Base-by-base conservation (phyloP, 2,113 vertebrate species). In the Pyxicephalus adspersus region DNA sequence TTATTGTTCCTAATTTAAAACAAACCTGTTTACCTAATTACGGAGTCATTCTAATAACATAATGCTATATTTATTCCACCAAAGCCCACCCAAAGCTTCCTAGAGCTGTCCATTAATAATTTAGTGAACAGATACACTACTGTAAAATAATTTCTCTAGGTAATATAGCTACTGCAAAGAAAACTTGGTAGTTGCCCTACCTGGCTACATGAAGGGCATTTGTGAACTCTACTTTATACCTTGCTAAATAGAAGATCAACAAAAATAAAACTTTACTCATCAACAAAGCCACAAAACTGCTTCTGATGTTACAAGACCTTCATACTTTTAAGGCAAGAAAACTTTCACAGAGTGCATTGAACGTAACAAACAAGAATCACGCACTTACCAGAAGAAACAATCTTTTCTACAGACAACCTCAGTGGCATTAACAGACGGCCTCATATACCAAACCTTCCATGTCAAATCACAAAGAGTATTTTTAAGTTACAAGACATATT, bases 371-470 rank as follows among this genome's bases (percentile, higher is more conserved):
- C 72, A 61, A 26, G 16, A 74, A 73, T 5, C 38, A 50, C 26
- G 28, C 70, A 63, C 61, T 75, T 55, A 31, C 25, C 18, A 22
- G 57, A 15, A 75, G 31, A 60, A 61, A 51, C 38, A 18, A 64
- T 63, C 54, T 77, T 76, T 76, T 18, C 20, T 25, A 77, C 45
- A 65, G 61, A 77, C 75, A 64, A 64, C 75, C 75, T 64, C 61
- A 65, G 51, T 54, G 61, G 22, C 61, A 65, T 77, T 65, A 77
- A 77, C 34, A 64, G 38, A 77, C 75, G 54, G 61, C 64, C 54
- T 65, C 38, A 77, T 77, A 54, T 31, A 54, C 19, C 60, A 18
- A 54, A 51, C 26, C 61, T 54, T 65, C 60, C 29, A 22, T 78
- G 25, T 67, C 50, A 78, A 67, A 67, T 20, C 76, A 77, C 25